Percentiles rank a stretch among this genome's conserved stretches.
phyloP scores from a whole-genome alignment of 2,797 vertebrate genomes.

The Poecilia wingei region DNA sequence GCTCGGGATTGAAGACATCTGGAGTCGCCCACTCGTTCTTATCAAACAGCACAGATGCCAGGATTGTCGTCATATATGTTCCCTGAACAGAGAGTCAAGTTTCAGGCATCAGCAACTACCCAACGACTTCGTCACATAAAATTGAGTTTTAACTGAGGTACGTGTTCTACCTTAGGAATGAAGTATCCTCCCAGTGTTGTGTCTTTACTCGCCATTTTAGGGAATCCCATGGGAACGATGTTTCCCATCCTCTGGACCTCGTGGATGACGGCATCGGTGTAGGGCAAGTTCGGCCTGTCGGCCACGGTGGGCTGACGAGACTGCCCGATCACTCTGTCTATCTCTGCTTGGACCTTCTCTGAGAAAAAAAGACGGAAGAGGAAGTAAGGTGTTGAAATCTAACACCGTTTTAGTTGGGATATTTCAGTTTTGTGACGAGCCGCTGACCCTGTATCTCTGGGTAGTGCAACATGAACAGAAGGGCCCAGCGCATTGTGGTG shows the following conservation, averaged over 20 bases:
- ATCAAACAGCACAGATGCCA: conserved; percentile 83
- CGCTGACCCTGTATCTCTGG: conserved; percentile 85
- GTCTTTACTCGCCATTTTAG: conserved; percentile 77
- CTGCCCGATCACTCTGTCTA: conserved; percentile 82
- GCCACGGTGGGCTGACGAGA: conserved; percentile 71
- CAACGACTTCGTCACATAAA: not conserved
- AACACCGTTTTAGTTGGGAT: not conserved
- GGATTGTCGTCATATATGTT: conserved; percentile 40
- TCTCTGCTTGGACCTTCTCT: conserved; percentile 88
- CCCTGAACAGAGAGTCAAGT: conserved; percentile 69
- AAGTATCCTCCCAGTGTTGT: conserved; percentile 72
- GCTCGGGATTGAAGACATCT: conserved; percentile 81
- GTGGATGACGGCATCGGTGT: conserved; percentile 85
- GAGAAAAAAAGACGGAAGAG: conserved; percentile 1
- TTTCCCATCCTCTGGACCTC: conserved; percentile 85
- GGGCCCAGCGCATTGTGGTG: conserved; percentile 82
- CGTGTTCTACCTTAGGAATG: conserved; percentile 83
- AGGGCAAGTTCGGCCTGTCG: conserved; percentile 82
- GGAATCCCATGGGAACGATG: conserved; percentile 77
- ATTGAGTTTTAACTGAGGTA: too few species aligned
- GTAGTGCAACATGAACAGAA: conserved; percentile 84
- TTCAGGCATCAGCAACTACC: not conserved
- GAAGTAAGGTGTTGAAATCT: not conserved
- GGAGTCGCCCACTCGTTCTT: conserved; percentile 85
- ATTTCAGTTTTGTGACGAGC: not conserved